phyloP scores from a whole-genome alignment of 2,797 vertebrate species.

The Psittacula derbiana region DNA sequence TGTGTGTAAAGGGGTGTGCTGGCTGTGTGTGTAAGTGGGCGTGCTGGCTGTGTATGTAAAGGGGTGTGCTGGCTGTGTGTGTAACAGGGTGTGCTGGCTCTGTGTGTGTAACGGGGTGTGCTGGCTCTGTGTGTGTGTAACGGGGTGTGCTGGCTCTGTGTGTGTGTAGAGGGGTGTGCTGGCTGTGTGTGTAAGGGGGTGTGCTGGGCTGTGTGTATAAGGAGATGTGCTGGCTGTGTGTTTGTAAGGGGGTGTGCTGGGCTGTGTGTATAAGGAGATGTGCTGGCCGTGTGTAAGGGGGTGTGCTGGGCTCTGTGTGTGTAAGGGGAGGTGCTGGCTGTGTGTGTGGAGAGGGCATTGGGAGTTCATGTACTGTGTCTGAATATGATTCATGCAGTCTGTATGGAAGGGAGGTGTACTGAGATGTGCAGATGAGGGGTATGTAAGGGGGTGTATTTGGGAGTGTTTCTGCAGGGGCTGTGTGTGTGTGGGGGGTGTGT shows the following conservation, averaged over 20 bases:
- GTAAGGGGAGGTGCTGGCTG: not conserved
- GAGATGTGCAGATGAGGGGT: not conserved
- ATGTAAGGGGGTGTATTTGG: not conserved
- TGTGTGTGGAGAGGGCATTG: not conserved
- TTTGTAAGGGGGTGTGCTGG: too few relatives aligned
- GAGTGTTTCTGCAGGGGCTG: not conserved
- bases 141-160: too few relatives aligned
- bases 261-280: too few relatives aligned
- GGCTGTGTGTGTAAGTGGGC: not conserved
- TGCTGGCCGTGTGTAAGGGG: too few relatives aligned
- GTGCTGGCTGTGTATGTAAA: not conserved
- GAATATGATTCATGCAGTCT: not conserved
- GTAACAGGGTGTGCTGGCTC: too few relatives aligned
- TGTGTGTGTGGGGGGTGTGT: not conserved
- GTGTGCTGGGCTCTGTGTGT: not conserved
- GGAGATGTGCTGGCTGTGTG: not conserved
- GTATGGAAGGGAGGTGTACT: not conserved
- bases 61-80: too few relatives aligned
- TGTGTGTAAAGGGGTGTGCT: not conserved
- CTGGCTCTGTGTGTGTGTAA: too few relatives aligned
- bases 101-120: too few relatives aligned
- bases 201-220: too few relatives aligned
- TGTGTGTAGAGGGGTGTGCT: too few relatives aligned
- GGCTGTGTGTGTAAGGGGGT: too few relatives aligned
- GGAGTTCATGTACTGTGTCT: not conserved